Conservation (phyloP, 2,113 vertebrate genomes). For the Ictalurus punctatus region DNA sequence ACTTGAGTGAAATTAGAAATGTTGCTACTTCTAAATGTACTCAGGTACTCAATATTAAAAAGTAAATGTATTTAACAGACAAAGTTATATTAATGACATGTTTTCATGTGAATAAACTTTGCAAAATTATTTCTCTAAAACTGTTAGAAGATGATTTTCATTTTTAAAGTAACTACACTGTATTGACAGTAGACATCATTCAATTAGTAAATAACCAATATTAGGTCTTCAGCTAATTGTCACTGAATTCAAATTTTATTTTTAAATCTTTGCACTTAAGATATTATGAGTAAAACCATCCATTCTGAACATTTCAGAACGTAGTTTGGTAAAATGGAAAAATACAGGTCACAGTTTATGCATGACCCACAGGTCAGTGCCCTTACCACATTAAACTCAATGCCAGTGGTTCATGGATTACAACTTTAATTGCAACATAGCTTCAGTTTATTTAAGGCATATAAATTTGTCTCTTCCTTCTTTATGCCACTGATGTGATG, state of each 20-base stretch:
- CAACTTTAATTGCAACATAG: slow-evolving; percentile 22
- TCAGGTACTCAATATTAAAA: background rate
- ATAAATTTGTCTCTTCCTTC: background rate
- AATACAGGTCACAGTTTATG: slow-evolving; percentile 19
- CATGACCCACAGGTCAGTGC: slow-evolving; percentile 17
- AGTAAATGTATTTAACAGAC: no score
- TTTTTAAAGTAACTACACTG: background rate
- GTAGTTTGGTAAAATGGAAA: background rate
- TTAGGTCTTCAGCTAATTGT: background rate
- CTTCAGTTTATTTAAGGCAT: background rate
- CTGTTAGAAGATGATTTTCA: background rate
- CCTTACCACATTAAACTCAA: background rate
- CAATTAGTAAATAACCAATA: background rate
- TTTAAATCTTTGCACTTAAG: background rate
- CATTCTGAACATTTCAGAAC: background rate
- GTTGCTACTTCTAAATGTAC: background rate
- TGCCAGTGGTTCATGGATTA: slow-evolving; percentile 2
- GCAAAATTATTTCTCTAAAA: background rate
- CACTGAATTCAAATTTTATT: background rate
- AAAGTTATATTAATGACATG: no score
- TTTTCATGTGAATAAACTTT: no score
- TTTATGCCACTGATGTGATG: background rate
- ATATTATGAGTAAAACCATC: background rate
- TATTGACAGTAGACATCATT: background rate
- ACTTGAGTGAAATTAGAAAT: background rate